Conservation (phyloP, 2,797 vertebrate genomes). For the Euphonia xanthogaster region DNA sequence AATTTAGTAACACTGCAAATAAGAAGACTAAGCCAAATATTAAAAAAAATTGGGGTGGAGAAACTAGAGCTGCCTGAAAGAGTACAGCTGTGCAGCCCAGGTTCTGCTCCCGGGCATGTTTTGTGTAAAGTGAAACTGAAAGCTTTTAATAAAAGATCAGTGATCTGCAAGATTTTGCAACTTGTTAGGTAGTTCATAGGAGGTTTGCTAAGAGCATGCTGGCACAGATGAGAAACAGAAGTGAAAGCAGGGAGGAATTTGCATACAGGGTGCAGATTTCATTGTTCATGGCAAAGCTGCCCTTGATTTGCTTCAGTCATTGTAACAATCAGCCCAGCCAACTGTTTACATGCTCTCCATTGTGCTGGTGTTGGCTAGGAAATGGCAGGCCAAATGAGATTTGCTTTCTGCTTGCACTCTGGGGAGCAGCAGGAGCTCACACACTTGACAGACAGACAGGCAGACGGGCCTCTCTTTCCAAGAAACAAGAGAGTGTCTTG, state of each 20-base stretch:
- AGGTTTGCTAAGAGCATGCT: neutral
- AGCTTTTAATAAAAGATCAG: neutral
- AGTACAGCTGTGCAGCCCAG: neutral
- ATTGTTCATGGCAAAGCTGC: conserved; percentile 53
- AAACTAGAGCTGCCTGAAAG: neutral
- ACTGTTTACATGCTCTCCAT: conserved; percentile 63
- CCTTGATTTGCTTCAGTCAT: conserved; percentile 48
- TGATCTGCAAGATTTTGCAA: neutral
- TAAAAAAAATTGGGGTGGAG: neutral
- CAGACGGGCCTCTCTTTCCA: conserved; percentile 46
- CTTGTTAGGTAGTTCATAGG: conserved; percentile 4
- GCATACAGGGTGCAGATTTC: conserved; percentile 51
- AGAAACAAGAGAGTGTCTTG: conserved; percentile 30
- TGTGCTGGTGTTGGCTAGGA: conserved; percentile 65
- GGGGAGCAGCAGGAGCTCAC: conserved; percentile 32
- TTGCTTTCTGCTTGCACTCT: conserved; percentile 52
- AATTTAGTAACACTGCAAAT: neutral
- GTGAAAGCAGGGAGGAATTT: conserved; percentile 48
- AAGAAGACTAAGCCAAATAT: neutral
- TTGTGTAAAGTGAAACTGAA: conserved; percentile 53
- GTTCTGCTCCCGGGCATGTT: conserved; percentile 17
- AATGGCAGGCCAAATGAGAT: conserved; percentile 37
- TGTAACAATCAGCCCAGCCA: conserved; percentile 45
- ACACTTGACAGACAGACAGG: conserved; percentile 42
- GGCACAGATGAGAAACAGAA: conserved; percentile 40